Conservation (phyloP, 2,113 vertebrate species). For the Brachyhypopomus occidentalis region DNA sequence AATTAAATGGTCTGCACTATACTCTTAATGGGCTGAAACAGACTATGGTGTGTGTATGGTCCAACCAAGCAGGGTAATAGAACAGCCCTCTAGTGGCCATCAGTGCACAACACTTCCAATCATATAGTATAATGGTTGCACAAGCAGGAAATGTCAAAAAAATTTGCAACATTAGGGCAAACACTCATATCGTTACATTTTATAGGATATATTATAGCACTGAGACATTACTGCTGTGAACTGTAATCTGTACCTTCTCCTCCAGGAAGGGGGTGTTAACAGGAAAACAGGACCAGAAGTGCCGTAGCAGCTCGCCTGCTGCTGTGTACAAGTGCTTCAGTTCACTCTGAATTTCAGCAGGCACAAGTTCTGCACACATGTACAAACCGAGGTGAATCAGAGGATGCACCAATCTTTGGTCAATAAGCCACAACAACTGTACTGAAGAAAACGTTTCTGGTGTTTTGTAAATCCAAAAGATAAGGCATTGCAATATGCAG, state of each 20-base stretch:
- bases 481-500: not conserved
- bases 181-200: not conserved
- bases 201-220: not conserved
- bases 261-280: conserved; percentile 95
- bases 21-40: no score
- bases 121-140: not conserved
- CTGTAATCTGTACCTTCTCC: conserved; percentile 83
- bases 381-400: not conserved
- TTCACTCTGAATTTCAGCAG: conserved; percentile 89
- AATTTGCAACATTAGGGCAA: not conserved
- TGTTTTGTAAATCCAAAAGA: not conserved
- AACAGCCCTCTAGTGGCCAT: conserved; percentile 30
- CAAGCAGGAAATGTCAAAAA: not conserved
- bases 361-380: conserved; percentile 86
- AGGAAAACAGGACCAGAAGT: conserved; percentile 99
- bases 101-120: not conserved
- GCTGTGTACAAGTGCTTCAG: conserved; percentile 94
- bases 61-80: not conserved
- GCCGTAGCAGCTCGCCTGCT: conserved; percentile 89
- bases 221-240: not conserved
- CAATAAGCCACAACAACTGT: not conserved
- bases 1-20: no score
- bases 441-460: not conserved
- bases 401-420: not conserved
- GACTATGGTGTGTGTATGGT: not conserved